A percentile compares a stretch with the other conserved stretches of the same genome.
Evolutionary conservation across 2,888 invertebrate genomes (phyloP).

Genomic region (Pristionchus entomophagus): DNA sequence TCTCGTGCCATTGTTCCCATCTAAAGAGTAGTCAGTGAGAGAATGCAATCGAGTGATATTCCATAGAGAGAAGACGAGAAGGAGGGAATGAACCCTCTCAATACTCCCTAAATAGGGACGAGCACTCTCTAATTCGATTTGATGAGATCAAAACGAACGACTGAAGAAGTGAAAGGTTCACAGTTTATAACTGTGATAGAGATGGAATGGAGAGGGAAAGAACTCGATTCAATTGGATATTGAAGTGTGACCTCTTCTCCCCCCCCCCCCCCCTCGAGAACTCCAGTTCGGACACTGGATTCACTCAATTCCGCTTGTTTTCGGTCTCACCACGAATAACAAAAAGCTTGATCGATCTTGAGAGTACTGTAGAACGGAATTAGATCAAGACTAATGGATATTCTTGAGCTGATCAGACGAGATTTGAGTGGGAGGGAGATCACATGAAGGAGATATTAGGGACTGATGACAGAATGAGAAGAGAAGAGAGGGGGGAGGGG

Average conservation of each 20-base stretch:
- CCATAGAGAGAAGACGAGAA: neutral
- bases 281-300: neutral
- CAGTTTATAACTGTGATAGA: slow-evolving; percentile 21
- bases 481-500: neutral
- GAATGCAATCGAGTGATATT: neutral
- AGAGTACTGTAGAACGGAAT: neutral
- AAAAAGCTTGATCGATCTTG: neutral
- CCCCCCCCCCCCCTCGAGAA: neutral
- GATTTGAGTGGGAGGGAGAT: neutral
- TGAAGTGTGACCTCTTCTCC: slow-evolving; percentile 15
- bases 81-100: neutral
- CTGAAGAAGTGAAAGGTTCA: slow-evolving; percentile 26
- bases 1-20: neutral
- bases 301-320: slow-evolving; percentile 10
- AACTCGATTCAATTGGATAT: neutral
- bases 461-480: neutral
- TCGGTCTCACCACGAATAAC: neutral
- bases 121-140: slow-evolving; percentile 16
- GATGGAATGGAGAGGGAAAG: slow-evolving; percentile 9
- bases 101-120: neutral
- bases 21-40: slow-evolving; percentile 24
- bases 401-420: slow-evolving; percentile 19
- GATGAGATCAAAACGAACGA: neutral
- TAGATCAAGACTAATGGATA: neutral
- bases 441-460: neutral